A percentile compares a stretch with the other conserved stretches of the same genome.
These are phyloP conservation scores for Malacoraja senta DNA, from an alignment of 2,797 vertebrate genomes.

Conservation along the genomic window DNA sequence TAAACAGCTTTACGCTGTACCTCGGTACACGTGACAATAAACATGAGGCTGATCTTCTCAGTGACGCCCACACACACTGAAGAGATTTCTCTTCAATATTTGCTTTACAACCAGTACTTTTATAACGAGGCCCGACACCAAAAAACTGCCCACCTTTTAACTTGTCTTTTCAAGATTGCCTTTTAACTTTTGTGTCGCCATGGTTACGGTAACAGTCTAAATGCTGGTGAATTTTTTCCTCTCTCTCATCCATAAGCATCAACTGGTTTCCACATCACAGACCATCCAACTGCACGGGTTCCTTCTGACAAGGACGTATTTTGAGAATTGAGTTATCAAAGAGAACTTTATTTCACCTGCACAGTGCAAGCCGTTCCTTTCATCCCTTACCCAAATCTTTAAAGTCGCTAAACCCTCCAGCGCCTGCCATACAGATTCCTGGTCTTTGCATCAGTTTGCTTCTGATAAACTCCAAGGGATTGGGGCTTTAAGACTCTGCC, in stretches of 20 bases:
- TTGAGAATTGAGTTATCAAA: constrained; percentile 8
- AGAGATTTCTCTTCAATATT: background rate
- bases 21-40: too few relatives aligned
- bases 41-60: too few relatives aligned
- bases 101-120: background rate
- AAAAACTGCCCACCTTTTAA: background rate
- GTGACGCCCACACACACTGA: too few relatives aligned
- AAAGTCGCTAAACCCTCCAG: background rate
- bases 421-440: background rate
- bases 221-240: background rate
- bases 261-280: background rate
- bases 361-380: background rate
- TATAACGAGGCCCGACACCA: background rate
- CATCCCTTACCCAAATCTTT: background rate
- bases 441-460: background rate
- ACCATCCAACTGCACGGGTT: background rate
- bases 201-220: constrained; percentile 12
- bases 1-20: too few relatives aligned
- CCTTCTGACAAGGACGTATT: background rate
- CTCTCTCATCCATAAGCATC: background rate
- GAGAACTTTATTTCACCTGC: background rate
- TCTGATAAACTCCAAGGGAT: too few relatives aligned
- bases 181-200: background rate
- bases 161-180: background rate
- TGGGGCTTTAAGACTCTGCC: too few relatives aligned